Evolutionary conservation across 2,888 invertebrate species (phyloP).

Genomic region (Ferdinandea cuprea): DNA sequence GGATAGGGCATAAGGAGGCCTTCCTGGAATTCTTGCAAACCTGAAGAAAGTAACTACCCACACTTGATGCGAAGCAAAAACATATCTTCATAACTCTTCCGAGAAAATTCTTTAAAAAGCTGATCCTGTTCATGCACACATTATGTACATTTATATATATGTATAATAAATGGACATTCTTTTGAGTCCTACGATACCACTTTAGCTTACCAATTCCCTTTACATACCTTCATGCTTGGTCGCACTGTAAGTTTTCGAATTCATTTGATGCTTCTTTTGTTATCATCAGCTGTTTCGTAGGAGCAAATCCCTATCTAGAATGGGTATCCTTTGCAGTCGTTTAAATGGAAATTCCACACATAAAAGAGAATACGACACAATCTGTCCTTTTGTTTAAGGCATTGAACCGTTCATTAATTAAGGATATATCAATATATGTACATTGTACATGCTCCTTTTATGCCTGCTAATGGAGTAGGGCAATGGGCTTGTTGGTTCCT

Average conservation of each 20-base stretch:
- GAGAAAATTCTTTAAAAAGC: no score
- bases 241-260: neutral
- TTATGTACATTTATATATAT: no score
- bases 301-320: neutral
- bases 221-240: neutral
- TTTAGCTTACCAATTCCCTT: neutral
- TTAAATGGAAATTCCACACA: neutral
- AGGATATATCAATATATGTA: conserved; percentile 48
- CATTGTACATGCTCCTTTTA: neutral
- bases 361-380: conserved; percentile 14
- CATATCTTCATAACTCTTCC: no score
- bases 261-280: neutral
- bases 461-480: neutral
- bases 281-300: neutral
- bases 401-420: conserved; percentile 67
- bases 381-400: conserved; percentile 41
- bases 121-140: no score
- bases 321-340: neutral
- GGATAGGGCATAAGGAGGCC: no score
- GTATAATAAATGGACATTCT: no score
- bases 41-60: no score
- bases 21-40: no score
- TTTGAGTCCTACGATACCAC: neutral
- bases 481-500: neutral
- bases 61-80: no score